Percentiles rank a stretch among this genome's conserved stretches.
These are phyloP conservation scores for Amphiduros pacificus DNA, from an alignment of 2,888 invertebrate species.

Conservation along the genomic window DNA sequence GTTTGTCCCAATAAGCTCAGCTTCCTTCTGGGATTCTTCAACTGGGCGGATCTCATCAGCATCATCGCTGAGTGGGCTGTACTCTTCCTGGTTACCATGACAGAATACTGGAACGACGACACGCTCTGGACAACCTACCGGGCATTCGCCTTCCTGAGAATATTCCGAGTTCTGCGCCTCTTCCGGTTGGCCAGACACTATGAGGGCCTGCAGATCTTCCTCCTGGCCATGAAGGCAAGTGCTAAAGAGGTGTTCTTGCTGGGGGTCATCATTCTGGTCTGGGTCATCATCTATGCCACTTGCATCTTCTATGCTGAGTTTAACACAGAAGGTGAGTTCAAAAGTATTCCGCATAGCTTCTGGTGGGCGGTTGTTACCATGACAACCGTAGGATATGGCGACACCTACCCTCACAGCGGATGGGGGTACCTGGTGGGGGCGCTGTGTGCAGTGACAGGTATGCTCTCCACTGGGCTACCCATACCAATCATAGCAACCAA, in stretches of 20 bases:
- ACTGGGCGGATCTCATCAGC: neutral
- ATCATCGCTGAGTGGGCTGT: neutral
- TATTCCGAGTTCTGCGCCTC: slow-evolving; percentile 17
- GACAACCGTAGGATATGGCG: slow-evolving; percentile 27
- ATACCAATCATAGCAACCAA: slow-evolving; percentile 24
- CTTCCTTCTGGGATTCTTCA: no score
- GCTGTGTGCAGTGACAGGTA: slow-evolving; percentile 18
- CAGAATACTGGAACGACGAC: neutral
- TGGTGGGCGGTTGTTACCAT: slow-evolving; percentile 26
- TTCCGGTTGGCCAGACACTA: slow-evolving; percentile 17
- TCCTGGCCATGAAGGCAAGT: slow-evolving; percentile 17
- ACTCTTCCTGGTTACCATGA: neutral
- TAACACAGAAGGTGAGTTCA: slow-evolving; percentile 6
- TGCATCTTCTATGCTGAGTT: slow-evolving; percentile 20
- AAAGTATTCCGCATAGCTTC: slow-evolving; percentile 15
- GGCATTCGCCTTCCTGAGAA: slow-evolving; percentile 9
- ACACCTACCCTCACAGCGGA: slow-evolving; percentile 7
- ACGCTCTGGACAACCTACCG: neutral
- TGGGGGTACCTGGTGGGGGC: slow-evolving; percentile 21
- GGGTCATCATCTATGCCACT: slow-evolving; percentile 20
- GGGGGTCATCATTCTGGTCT: slow-evolving; percentile 9
- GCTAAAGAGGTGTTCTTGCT: slow-evolving; percentile 15
- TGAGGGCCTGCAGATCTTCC: slow-evolving; percentile 13
- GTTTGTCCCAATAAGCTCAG: no score
- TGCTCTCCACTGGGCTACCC: slow-evolving; percentile 19